Percentiles rank a stretch among this genome's conserved stretches.
Conservation (phyloP, 2,888 invertebrate species). For the Coenonympha glycerion region DNA sequence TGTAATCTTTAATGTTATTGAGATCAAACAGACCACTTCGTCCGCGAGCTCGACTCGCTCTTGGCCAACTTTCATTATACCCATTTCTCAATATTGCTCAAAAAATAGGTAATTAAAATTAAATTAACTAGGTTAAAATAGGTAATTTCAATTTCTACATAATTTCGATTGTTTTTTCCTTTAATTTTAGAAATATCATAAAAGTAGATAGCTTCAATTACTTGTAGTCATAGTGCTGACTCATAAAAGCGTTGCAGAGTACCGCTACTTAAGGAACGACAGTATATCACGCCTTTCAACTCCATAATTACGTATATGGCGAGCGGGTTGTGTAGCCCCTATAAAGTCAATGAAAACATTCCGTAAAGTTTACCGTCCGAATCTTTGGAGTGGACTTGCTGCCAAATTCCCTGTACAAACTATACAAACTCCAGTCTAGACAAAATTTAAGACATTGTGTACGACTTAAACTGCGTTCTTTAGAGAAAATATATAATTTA, state of each 20-base stretch:
- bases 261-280: conserved; percentile 10
- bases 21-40: no score
- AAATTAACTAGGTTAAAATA: no score
- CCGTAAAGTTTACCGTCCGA: conserved; percentile 20
- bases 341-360: conserved; percentile 22
- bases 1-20: no score
- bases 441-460: conserved; percentile 17
- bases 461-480: conserved; percentile 4
- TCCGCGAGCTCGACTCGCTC: no score
- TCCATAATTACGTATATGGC: conserved; percentile 17
- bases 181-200: not conserved
- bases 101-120: no score
- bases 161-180: not conserved
- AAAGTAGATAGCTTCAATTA: conserved; percentile 1
- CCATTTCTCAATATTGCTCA: no score
- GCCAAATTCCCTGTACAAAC: conserved; percentile 22
- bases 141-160: no score
- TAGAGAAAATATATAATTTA: not conserved
- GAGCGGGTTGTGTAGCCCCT: conserved; percentile 11
- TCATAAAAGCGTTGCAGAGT: conserved; percentile 12
- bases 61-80: no score
- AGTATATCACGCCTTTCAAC: conserved; percentile 13
- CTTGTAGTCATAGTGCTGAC: conserved; percentile 2
- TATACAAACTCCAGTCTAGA: conserved; percentile 22
- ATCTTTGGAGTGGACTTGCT: conserved; percentile 20